Evolutionary conservation across 2,888 invertebrate genomes (phyloP).

Genomic region (Amiota mariae): DNA sequence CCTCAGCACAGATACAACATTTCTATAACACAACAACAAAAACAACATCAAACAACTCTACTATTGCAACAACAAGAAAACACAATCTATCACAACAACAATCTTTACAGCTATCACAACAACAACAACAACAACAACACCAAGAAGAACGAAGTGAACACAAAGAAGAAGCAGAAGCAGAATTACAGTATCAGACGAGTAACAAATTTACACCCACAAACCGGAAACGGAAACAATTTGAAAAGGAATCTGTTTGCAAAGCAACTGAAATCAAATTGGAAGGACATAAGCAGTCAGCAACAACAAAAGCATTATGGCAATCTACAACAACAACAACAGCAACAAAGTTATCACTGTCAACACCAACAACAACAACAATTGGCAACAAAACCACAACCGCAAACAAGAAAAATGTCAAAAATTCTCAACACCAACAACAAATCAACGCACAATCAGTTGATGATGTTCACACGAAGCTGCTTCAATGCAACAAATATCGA

Average conservation of each 20-base stretch:
- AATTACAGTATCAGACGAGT: neutral
- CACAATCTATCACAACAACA: constrained; percentile 33
- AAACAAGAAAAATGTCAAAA: constrained; percentile 15
- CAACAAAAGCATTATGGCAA: constrained; percentile 30
- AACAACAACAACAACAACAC: constrained; percentile 45
- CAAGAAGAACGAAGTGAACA: constrained; percentile 46
- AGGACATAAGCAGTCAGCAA: constrained; percentile 40
- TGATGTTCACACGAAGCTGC: constrained; percentile 48
- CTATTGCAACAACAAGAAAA: constrained; percentile 45
- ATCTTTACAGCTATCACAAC: constrained; percentile 30
- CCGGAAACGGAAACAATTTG: constrained; percentile 66
- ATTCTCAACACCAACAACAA: constrained; percentile 12
- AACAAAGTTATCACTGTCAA: constrained; percentile 22
- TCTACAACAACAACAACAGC: neutral
- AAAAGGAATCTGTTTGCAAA: constrained; percentile 52
- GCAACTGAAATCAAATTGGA: constrained; percentile 47
- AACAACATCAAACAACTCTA: constrained; percentile 56
- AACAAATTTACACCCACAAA: constrained; percentile 36
- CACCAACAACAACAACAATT: constrained; percentile 23
- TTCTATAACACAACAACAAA: constrained; percentile 70
- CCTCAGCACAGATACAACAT: constrained; percentile 74
- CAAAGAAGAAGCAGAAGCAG: constrained; percentile 27
- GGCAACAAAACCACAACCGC: constrained; percentile 12
- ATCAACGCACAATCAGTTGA: constrained; percentile 38
- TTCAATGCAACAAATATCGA: constrained; percentile 45